Evolutionary conservation across 37 sponge, comb jelly and placozoan species (phyloP), one percentile per base, ranked within the genome.

Genomic region (Diacarnus erythraeanus): DNA sequence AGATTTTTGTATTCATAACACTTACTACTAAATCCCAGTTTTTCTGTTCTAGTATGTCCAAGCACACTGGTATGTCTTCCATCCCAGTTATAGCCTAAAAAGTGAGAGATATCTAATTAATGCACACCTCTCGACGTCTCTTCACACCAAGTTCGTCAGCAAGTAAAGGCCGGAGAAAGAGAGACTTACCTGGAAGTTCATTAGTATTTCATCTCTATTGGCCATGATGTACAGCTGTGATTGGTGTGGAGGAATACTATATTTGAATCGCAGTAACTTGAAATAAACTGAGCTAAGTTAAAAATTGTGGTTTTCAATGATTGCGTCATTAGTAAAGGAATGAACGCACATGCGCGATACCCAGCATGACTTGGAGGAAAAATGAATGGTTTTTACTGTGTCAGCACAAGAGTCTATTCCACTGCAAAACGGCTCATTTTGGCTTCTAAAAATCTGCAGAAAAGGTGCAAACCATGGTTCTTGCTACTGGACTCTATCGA

Each of bases 11-110:
- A 54, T 64, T 64, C 25, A 8, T 38, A 36, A 21, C 3, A 56
- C 94, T 83, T 76, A 95, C 94, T 64, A 54, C 71, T 23, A 97
- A 77, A 64, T 91, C 84, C 97, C 97, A 97, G 40, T 85, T 71
- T 43, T 91, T 77, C 38, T 86, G 84, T 26, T 97, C 97, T 6
- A 97, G 76, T 3, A 91, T 85, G 57, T 77, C 74, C 34, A 97
- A 37, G 65, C 91, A 84, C 3, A 51, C 76, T 30, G 77, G 83
- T 43, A 97, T 58, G 64, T 97, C 96, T 23, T 96, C 94, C 12
- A 91, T 71, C 15, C 92, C 92, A 10, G 95, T 94, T 59, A 88
- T 84, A 35, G 94, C 97, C 95, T 97, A 38, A 27, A 73, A 23
- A 30, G 20, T 40, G 1, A 38, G 25, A 43, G 4, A 31, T 31